These are phyloP conservation scores for Nibea coibor DNA, from an alignment of 2,113 vertebrate species.

Conservation along the genomic window DNA sequence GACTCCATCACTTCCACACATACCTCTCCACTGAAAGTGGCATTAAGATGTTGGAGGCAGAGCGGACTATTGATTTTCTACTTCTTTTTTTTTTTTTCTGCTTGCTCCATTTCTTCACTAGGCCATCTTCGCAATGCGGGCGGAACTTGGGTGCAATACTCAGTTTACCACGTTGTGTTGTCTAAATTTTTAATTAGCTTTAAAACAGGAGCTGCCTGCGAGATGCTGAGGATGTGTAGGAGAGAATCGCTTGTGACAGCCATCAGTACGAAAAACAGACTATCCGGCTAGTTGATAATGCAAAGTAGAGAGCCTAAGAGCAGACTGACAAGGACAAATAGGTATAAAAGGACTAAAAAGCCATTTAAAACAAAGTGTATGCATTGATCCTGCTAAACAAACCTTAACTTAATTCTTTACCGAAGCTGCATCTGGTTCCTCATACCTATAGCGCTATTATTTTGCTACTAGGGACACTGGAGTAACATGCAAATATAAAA, in stretches of 20 bases:
- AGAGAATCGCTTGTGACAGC: conserved; percentile 79
- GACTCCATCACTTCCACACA: conserved; percentile 79
- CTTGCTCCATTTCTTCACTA: conserved; percentile 58
- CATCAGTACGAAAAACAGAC: conserved; percentile 61
- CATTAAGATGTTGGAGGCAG: conserved; percentile 83
- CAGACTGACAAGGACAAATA: conserved; percentile 52
- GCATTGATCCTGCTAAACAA: conserved; percentile 43
- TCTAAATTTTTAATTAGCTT: conserved; percentile 81
- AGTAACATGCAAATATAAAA: conserved; percentile 20
- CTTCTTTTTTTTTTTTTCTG: conserved; percentile 34
- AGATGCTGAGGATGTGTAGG: conserved; percentile 59
- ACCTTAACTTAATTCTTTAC: conserved; percentile 10
- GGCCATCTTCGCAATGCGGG: conserved; percentile 48
- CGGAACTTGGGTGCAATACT: conserved; percentile 71
- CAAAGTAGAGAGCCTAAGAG: conserved; percentile 48
- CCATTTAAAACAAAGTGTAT: conserved; percentile 41
- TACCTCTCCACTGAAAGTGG: conserved; percentile 69
- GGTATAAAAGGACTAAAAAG: conserved; percentile 39
- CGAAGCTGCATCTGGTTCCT: conserved; percentile 3
- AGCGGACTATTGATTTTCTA: conserved; percentile 82
- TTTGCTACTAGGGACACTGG: not conserved
- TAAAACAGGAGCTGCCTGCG: conserved; percentile 66
- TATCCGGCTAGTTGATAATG: conserved; percentile 65
- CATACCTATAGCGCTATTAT: not conserved
- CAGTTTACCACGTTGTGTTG: conserved; percentile 72